Evolutionary conservation across 2,113 vertebrate genomes (phyloP), one percentile per base, ranked within the genome.

Genomic region (Baryphthengus martii): DNA sequence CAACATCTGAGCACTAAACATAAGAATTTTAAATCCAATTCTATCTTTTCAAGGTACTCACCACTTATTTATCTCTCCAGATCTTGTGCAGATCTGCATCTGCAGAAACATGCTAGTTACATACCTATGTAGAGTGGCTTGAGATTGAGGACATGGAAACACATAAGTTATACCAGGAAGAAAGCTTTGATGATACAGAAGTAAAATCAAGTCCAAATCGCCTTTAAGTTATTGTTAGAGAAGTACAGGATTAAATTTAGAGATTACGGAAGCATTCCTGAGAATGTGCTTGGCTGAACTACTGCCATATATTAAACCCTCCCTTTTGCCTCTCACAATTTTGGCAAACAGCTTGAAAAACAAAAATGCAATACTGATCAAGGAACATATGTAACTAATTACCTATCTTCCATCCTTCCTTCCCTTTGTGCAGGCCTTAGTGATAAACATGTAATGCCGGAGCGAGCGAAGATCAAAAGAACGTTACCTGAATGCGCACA

Each of bases 321-420:
- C 17, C 56, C 16, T 66, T 59, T 61, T 1, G 4, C 80, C 71
- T 83, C 33, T 35, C 31, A 55, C 17, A n/a, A 80, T 12, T 4
- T 45, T 68, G 59, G 52, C 80, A 95, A 95, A 93, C 29, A 92
- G 88, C 47, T 42, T 89, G 85, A 93, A 93, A 88, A 92, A 90
- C 40, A 83, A 89, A 95, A 90, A 90, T 19, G 84, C 67, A 91
- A 40, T 37, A 68, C 63, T 91, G 94, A 96, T 96, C 96, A 97
- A 95, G 96, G 90, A 72, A 95, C 56, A 63, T 40, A 37, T 88
- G 84, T 93, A 93, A 92, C 91, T 97, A 94, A 96, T 97, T 96
- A 93, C 59, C 72, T 74, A 83, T 81, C 85, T 88, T 93, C 62
- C 14, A 19, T 93, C 72, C 52, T 94, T 66, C 67, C 29, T 74